Base-by-base conservation (phyloP, 2,113 vertebrate genomes). In the Aleadryas rufinucha region DNA sequence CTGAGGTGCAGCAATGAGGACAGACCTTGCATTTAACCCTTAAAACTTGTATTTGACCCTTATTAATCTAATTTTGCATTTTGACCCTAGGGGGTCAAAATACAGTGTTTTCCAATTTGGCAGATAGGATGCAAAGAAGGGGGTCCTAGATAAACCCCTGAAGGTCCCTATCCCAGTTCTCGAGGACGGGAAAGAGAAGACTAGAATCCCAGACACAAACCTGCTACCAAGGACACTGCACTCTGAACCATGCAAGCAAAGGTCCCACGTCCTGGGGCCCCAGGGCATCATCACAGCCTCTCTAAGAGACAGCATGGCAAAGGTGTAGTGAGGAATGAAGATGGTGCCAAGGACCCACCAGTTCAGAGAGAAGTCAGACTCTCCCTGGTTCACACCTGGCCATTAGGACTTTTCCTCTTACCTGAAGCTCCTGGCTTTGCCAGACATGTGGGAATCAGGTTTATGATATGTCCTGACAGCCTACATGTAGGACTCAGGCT, bases 181-280 rank as follows among this genome's bases (percentile, higher is more conserved):
- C 0, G 1, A 61, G 50, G 75, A 79, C 64, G 11, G 9, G 27
- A 71, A 75, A 57, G 31, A 33, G 16, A 42, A 78, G 45, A 30
- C 44, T 83, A 27, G 33, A 63, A 63, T 52, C 21, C 7, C 47
- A 87, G 65, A 44, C 37, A 81, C 50, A 79, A 75, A n/a, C 16
- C 8, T 2, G 1, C 24, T 1, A 2, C 61, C 5, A 19, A 60
- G 53, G 63, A 50, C 13, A 30, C 65, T 1, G 2, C 10, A 7
- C 33, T 60, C n/a, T 28, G 24, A 54, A 19, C 33, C 10, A 11
- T 3, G 7, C 44, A 57, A 71, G 41, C 30, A 63, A 37, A 70
- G 33, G 11, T 45, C 39, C 22, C 13, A 5, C 0, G 1, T 68
- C 39, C 35, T 49, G 49, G 30, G 50, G 60, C 56, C 44, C n/a